Percentiles rank a stretch among this genome's conserved stretches.
Conservation (phyloP, 2,888 invertebrate genomes). For the Drosophila paranaensis region DNA sequence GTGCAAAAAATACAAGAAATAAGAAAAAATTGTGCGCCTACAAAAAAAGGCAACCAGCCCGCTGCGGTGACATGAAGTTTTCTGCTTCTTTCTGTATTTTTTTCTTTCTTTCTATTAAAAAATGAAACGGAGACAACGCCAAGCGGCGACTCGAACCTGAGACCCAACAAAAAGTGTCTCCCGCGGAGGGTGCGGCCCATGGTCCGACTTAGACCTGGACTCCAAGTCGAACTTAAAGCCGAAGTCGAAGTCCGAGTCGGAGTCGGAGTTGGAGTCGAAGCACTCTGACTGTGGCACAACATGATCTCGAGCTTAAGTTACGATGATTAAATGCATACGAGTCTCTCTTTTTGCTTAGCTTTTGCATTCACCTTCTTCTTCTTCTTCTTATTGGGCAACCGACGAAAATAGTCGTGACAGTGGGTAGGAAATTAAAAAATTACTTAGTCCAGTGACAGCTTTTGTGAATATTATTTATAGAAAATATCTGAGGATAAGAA, state of each 20-base stretch:
- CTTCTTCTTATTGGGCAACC: slow-evolving; percentile 39
- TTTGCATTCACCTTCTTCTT: slow-evolving; percentile 29
- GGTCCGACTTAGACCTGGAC: slow-evolving; percentile 18
- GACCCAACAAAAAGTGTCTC: slow-evolving; percentile 34
- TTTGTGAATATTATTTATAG: slow-evolving; percentile 2
- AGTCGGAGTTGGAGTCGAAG: slow-evolving; percentile 8
- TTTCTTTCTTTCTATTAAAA: slow-evolving; percentile 50
- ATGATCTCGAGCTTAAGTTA: slow-evolving; percentile 80
- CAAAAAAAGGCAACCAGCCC: slow-evolving; percentile 39
- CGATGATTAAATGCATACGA: slow-evolving; percentile 81
- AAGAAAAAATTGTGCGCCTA: slow-evolving; percentile 58
- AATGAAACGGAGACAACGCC: slow-evolving; percentile 49
- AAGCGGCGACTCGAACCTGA: slow-evolving; percentile 21
- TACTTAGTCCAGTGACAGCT: slow-evolving; percentile 24
- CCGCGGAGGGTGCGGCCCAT: slow-evolving; percentile 58
- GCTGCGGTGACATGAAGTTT: slow-evolving; percentile 76
- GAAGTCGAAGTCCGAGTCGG: slow-evolving; percentile 23
- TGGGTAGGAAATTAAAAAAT: slow-evolving; percentile 42
- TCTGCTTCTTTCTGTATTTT: slow-evolving; percentile 33
- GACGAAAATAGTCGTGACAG: slow-evolving; percentile 64
- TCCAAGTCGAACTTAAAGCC: slow-evolving; percentile 1
- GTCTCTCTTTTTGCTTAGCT: slow-evolving; percentile 72
- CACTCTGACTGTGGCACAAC: slow-evolving; percentile 72
- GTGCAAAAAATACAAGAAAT: slow-evolving; percentile 48
- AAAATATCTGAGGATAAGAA: not conserved